Percentiles rank a stretch among this genome's conserved stretches.
Conservation (phyloP, 1,140 invertebrate genomes). For the Drosophila bipectinata region DNA sequence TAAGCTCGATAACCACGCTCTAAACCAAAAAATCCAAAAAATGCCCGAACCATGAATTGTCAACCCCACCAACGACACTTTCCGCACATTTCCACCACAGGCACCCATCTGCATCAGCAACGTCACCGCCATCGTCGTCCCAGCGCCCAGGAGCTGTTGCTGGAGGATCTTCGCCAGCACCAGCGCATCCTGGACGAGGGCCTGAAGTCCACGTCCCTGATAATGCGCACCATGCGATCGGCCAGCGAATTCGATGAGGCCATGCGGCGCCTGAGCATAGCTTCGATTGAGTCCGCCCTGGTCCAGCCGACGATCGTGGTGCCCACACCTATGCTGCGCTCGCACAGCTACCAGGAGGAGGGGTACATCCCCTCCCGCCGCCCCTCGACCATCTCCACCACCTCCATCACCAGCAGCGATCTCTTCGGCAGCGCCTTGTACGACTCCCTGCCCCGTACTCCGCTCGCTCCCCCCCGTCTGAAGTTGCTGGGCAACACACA, state of each 20-base stretch:
- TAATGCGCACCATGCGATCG: constrained; percentile 81
- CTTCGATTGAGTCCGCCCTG: constrained; percentile 72
- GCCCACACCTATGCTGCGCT: constrained; percentile 75
- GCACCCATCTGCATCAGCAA: constrained; percentile 40
- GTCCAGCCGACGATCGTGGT: constrained; percentile 67
- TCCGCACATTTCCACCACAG: constrained; percentile 68
- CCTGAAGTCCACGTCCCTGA: constrained; percentile 81
- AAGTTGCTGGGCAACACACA: constrained; percentile 72
- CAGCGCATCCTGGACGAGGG: constrained; percentile 78
- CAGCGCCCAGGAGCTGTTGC: constrained; percentile 69
- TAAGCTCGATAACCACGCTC: constrained; percentile 49
- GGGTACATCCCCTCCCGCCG: constrained; percentile 30
- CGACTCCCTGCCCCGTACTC: constrained; percentile 58
- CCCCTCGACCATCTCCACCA: constrained; percentile 66
- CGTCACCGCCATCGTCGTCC: constrained; percentile 43
- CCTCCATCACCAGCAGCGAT: constrained; percentile 71
- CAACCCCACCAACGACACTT: constrained; percentile 75
- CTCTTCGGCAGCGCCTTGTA: constrained; percentile 63
- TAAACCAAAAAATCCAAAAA: constrained; percentile 18
- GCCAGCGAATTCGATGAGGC: constrained; percentile 82
- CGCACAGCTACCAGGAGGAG: constrained; percentile 75
- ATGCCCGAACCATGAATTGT: constrained; percentile 10
- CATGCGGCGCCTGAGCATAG: constrained; percentile 80
- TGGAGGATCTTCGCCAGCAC: constrained; percentile 74
- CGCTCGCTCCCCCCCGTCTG: constrained; percentile 66